These are phyloP conservation scores for Platycheirus albimanus DNA, from an alignment of 2,888 invertebrate species.

Conservation along the genomic window DNA sequence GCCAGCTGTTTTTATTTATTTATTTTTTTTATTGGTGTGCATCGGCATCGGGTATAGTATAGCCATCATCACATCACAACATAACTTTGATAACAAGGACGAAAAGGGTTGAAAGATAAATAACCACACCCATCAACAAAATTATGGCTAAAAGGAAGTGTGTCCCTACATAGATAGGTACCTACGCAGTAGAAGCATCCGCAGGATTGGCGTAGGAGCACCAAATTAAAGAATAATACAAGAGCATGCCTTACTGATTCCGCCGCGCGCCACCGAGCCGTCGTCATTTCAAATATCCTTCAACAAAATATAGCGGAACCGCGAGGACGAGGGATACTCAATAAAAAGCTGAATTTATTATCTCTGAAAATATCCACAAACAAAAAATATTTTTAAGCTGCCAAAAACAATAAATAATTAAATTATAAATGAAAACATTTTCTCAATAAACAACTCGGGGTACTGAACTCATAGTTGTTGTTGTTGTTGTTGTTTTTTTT, in stretches of 20 bases:
- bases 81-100: not conserved
- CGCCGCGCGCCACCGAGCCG: not conserved
- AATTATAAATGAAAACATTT: slow-evolving; percentile 81
- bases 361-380: slow-evolving; percentile 69
- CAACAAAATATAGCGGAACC: not conserved
- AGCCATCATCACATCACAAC: slow-evolving; percentile 17
- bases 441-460: slow-evolving; percentile 78
- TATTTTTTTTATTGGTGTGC: slow-evolving; percentile 7
- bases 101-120: slow-evolving; percentile 52
- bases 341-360: slow-evolving; percentile 69
- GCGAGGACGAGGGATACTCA: slow-evolving; percentile 48
- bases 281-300: too few relatives aligned
- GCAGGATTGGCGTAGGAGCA: slow-evolving; percentile 42
- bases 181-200: too few relatives aligned
- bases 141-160: slow-evolving; percentile 4
- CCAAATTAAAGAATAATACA: slow-evolving; percentile 46
- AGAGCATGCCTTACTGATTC: slow-evolving; percentile 5
- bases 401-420: slow-evolving; percentile 82
- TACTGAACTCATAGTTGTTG: not conserved
- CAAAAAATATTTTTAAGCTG: slow-evolving; percentile 81
- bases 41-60: too few relatives aligned
- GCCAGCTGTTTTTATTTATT: slow-evolving; percentile 6
- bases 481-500: too few relatives aligned
- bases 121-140: slow-evolving; percentile 62
- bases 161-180: not conserved